phyloP scores from a whole-genome alignment of 2,113 vertebrate genomes.

The Barnardius zonarius region DNA sequence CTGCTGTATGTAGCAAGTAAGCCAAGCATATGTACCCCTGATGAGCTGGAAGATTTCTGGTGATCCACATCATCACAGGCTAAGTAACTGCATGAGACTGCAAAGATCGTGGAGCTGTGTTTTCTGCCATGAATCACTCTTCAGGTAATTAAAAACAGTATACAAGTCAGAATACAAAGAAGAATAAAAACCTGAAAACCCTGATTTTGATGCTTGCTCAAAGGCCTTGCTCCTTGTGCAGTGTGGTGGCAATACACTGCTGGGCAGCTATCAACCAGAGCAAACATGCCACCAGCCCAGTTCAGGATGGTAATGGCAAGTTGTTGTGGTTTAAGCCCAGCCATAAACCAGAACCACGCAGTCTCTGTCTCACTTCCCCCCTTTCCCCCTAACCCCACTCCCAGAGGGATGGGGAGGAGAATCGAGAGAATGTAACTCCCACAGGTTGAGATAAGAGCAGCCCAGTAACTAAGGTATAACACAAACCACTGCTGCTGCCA shows the following conservation, averaged over 20 bases:
- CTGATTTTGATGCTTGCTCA: not conserved
- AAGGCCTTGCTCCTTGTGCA: not conserved
- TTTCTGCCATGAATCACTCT: constrained; percentile 10
- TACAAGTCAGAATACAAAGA: constrained; percentile 27
- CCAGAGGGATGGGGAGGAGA: no score
- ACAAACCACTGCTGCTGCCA: no score
- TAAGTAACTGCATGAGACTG: not conserved
- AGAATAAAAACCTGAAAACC: not conserved
- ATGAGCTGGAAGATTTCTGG: not conserved
- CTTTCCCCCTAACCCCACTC: no score
- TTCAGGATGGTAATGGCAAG: not conserved
- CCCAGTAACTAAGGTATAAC: no score
- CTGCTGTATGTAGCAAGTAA: not conserved
- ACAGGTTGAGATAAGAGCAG: no score
- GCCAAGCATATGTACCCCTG: not conserved
- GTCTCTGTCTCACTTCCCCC: no score
- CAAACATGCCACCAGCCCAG: not conserved
- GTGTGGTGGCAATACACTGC: not conserved
- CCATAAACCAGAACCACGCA: no score
- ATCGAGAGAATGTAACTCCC: no score
- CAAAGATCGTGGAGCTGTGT: not conserved
- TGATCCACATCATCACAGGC: not conserved
- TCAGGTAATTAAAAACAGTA: constrained; percentile 5
- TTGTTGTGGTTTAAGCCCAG: no score
- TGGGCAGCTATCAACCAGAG: not conserved